phyloP scores from a whole-genome alignment of 1,140 invertebrate genomes.

The Ridgeia piscesae region DNA sequence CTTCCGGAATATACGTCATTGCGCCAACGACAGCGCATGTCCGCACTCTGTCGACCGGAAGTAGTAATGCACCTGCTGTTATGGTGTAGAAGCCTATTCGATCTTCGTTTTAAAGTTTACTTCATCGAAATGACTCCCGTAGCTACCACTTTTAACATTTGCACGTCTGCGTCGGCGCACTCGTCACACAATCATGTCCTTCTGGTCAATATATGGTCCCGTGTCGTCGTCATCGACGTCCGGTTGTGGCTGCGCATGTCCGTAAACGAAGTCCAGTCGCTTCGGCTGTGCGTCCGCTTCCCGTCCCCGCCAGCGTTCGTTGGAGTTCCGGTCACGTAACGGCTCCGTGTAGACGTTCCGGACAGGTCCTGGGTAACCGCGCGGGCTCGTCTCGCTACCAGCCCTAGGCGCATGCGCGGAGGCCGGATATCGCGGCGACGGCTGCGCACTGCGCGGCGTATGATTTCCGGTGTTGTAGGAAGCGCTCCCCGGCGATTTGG shows the following conservation, averaged over 20 bases:
- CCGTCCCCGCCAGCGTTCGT: not conserved
- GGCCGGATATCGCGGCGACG: not conserved
- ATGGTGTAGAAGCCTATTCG: not conserved
- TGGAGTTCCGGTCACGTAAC: not conserved
- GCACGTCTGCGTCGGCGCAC: not conserved
- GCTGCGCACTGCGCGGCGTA: not conserved
- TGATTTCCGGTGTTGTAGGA: not conserved
- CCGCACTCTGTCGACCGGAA: not conserved
- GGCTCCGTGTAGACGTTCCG: not conserved
- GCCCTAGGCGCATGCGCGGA: not conserved
- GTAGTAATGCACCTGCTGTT: not conserved
- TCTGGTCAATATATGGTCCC: not conserved
- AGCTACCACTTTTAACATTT: not conserved
- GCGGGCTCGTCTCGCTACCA: not conserved
- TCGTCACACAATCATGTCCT: not conserved
- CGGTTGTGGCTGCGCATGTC: not conserved
- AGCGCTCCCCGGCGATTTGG: not conserved
- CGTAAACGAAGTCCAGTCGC: not conserved
- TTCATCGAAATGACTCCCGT: not conserved
- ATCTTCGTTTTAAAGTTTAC: not conserved
- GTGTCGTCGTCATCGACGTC: not conserved
- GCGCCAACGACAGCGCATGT: not conserved
- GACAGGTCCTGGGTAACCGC: not conserved
- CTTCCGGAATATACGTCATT: not conserved
- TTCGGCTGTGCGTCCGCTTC: not conserved